Conservation (phyloP, 2,888 invertebrate genomes). For the Penaeus monodon region DNA sequence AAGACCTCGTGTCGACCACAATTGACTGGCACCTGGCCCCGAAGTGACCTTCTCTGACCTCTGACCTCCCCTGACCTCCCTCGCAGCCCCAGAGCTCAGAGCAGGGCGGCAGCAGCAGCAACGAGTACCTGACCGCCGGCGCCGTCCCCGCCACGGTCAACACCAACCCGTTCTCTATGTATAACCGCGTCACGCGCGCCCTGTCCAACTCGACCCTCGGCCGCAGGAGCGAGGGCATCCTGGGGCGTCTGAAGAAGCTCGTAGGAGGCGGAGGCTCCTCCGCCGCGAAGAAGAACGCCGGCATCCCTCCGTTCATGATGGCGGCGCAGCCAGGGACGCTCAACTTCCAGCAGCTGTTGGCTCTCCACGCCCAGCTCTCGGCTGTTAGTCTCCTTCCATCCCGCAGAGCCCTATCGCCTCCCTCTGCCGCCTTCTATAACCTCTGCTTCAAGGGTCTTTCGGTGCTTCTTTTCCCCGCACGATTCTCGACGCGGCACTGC, state of each 20-base stretch:
- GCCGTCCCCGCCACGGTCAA: background rate
- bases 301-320: conserved; percentile 20
- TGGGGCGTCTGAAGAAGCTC: conserved; percentile 36
- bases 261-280: conserved; percentile 21
- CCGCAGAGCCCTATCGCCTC: too few species aligned
- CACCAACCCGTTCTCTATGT: conserved; percentile 52
- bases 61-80: conserved; percentile 8
- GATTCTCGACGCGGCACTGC: too few species aligned
- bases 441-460: background rate
- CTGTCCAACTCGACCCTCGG: conserved; percentile 50
- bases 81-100: conserved; percentile 15
- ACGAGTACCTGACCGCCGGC: conserved; percentile 47
- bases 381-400: conserved; percentile 33
- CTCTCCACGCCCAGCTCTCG: conserved; percentile 61
- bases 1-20: background rate
- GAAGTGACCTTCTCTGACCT: background rate
- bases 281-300: background rate
- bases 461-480: background rate
- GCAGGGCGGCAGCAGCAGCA: conserved; percentile 37
- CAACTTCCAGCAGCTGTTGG: conserved; percentile 63
- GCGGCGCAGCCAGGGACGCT: conserved; percentile 45
- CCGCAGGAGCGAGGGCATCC: conserved; percentile 18
- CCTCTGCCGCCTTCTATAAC: too few species aligned
- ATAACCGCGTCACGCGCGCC: conserved; percentile 61
- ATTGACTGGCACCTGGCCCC: background rate